Evolutionary conservation across 2,797 vertebrate species (phyloP).

Genomic region (Sorex maritimensis): DNA sequence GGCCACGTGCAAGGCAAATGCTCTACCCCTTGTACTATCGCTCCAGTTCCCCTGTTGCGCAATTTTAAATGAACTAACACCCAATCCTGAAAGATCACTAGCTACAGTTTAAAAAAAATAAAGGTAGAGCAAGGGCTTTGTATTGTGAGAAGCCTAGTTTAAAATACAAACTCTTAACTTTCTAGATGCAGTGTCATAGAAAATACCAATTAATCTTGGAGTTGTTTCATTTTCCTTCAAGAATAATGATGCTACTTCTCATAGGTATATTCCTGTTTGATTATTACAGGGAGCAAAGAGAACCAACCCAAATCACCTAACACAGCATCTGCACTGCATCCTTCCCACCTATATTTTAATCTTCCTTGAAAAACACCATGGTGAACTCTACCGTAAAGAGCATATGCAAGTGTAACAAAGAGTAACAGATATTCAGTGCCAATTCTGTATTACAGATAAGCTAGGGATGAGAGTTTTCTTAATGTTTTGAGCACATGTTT

Average conservation of each 20-base stretch:
- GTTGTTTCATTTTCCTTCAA: constrained; percentile 42
- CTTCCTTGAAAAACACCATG: constrained; percentile 31
- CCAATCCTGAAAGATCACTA: constrained; percentile 13
- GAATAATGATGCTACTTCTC: not conserved
- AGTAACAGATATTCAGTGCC: not conserved
- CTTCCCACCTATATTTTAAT: not conserved
- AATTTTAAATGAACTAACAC: constrained; percentile 29
- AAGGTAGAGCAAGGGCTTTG: constrained; percentile 12
- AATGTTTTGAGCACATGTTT: too few species aligned
- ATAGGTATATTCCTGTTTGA: not conserved
- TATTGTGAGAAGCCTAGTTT: constrained; percentile 7
- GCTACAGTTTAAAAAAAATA: not conserved
- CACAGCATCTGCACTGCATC: not conserved
- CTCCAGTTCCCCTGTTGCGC: not conserved
- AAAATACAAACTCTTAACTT: constrained; percentile 41
- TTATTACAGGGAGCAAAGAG: not conserved
- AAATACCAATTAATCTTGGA: not conserved
- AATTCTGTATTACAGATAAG: constrained; percentile 56
- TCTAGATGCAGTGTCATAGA: constrained; percentile 31
- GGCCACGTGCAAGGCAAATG: too few species aligned
- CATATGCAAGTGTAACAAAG: not conserved
- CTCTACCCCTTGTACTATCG: too few species aligned
- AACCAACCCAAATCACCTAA: constrained; percentile 26
- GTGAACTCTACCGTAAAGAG: constrained; percentile 12
- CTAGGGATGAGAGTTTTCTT: too few species aligned